phyloP scores from a whole-genome alignment of 2,113 vertebrate species.

The Nycticryphes semicollaris region DNA sequence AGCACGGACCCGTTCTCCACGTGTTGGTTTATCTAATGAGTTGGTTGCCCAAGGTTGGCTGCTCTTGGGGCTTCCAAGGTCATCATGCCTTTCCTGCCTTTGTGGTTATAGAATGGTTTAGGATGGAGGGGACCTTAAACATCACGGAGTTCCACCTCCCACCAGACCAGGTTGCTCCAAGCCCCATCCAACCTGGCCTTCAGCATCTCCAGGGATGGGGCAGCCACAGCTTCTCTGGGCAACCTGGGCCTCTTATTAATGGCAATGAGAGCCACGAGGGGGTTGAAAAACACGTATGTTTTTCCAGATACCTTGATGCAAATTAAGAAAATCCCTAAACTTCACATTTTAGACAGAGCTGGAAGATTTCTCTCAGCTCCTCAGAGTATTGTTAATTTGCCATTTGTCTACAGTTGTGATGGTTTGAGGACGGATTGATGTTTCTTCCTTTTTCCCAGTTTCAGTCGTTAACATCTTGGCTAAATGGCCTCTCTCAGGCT shows the following conservation, averaged over 20 bases:
- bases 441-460: neutral
- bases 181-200: neutral
- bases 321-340: neutral
- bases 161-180: neutral
- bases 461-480: neutral
- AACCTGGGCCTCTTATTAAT: neutral
- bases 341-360: neutral
- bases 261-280: neutral
- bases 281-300: neutral
- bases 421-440: neutral
- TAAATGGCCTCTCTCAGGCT: neutral
- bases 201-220: neutral
- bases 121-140: neutral
- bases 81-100: too few relatives aligned
- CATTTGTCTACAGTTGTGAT: rapidly evolving
- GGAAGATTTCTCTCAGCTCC: neutral
- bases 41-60: neutral
- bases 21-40: neutral
- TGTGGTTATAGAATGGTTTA: neutral
- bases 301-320: neutral
- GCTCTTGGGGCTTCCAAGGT: neutral
- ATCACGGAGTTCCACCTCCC: neutral
- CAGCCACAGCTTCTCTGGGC: neutral
- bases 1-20: rapidly evolving
- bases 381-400: neutral